Conservation (phyloP, 2,797 vertebrate species). For the Rachycentron canadum region DNA sequence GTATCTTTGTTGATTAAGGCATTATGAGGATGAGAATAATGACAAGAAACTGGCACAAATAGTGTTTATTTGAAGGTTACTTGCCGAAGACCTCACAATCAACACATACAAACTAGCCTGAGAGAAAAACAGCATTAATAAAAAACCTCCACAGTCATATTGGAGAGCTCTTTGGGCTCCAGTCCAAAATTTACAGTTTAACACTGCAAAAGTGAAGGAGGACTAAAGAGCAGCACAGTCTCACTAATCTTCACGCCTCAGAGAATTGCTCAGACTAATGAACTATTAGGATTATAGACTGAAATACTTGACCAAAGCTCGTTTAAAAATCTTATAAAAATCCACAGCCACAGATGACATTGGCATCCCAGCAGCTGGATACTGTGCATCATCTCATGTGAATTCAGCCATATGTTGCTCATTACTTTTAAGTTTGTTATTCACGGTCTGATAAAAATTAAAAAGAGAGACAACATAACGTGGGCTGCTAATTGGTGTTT, state of each 20-base stretch:
- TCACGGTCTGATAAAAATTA: not conserved
- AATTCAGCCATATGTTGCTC: not conserved
- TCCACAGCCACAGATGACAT: slow-evolving; percentile 7
- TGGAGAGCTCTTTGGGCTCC: slow-evolving; percentile 23
- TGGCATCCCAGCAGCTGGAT: slow-evolving; percentile 11
- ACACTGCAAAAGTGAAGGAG: slow-evolving; percentile 20
- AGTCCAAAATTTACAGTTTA: slow-evolving; percentile 44
- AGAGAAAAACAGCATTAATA: slow-evolving; percentile 31
- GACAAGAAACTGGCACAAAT: slow-evolving; percentile 33
- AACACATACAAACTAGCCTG: slow-evolving; percentile 10
- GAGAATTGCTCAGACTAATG: slow-evolving; percentile 43
- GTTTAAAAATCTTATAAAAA: slow-evolving; percentile 40
- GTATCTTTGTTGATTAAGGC: slow-evolving; percentile 23
- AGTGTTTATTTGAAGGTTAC: slow-evolving; percentile 24
- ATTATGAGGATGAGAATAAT: slow-evolving; percentile 16
- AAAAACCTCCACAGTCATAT: slow-evolving; percentile 19
- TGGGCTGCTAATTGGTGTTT: slow-evolving; percentile 44
- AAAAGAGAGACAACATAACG: slow-evolving; percentile 3
- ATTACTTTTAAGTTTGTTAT: not conserved
- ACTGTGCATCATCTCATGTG: not conserved
- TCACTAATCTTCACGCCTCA: slow-evolving; percentile 30
- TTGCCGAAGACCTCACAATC: not conserved
- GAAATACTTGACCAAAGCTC: slow-evolving; percentile 28
- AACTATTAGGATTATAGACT: slow-evolving; percentile 46
- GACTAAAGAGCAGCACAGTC: slow-evolving; percentile 15